phyloP scores from a whole-genome alignment of 2,888 invertebrate genomes.

The Watsonalla cultraria region DNA sequence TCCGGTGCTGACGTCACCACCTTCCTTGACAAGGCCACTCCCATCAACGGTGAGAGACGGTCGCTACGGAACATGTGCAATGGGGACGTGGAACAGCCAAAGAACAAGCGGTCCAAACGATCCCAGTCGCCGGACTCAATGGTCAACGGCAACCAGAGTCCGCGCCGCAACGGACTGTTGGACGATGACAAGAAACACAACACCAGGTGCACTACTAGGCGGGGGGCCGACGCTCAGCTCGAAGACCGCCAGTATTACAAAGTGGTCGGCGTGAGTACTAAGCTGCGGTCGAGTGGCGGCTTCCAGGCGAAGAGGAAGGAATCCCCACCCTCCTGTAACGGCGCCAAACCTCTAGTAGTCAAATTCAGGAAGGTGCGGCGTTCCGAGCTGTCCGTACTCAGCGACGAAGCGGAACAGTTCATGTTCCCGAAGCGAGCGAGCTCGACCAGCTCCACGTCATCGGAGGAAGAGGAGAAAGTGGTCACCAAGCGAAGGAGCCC shows the following conservation, averaged over 20 bases:
- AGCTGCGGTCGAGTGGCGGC: conserved; percentile 80
- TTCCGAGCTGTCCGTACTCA: conserved; percentile 85
- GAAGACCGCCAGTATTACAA: conserved; percentile 81
- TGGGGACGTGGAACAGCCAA: conserved; percentile 45
- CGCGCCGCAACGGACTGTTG: conserved; percentile 47
- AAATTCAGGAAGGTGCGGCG: conserved; percentile 86
- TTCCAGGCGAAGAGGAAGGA: conserved; percentile 52
- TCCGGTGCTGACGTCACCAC: conserved; percentile 82
- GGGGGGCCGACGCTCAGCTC: conserved; percentile 29
- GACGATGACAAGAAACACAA: conserved; percentile 56
- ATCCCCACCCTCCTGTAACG: conserved; percentile 74
- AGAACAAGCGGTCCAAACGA: conserved; percentile 42
- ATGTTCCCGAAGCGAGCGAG: conserved; percentile 87
- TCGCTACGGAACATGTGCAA: conserved; percentile 62
- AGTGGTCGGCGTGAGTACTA: conserved; percentile 84
- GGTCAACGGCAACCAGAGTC: conserved; percentile 44
- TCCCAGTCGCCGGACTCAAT: conserved; percentile 54
- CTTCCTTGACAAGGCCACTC: conserved; percentile 81
- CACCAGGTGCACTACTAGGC: conserved; percentile 50
- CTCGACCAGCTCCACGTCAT: conserved; percentile 71
- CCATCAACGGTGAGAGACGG: conserved; percentile 57
- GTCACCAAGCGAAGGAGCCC: conserved; percentile 61
- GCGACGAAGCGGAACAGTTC: conserved; percentile 92
- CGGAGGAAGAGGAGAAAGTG: conserved; percentile 75
- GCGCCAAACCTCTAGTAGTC: conserved; percentile 80